These are phyloP conservation scores for Eucidaris tribuloides DNA, from an alignment of 35 echinoderm and acorn worm genomes.

Conservation along the genomic window DNA sequence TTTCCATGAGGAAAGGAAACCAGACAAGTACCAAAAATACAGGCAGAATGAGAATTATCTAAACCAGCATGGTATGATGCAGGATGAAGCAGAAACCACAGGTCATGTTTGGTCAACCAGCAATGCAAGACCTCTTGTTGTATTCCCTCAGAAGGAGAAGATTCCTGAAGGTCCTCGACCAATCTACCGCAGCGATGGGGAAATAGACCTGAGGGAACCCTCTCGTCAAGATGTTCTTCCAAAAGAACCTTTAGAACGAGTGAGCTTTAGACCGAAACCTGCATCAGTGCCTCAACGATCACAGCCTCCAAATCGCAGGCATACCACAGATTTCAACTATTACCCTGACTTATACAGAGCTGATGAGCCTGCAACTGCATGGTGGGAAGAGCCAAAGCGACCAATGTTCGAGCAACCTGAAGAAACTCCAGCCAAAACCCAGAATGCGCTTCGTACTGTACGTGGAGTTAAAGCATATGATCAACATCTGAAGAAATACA, in stretches of 20 bases:
- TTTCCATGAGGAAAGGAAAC: too few species aligned
- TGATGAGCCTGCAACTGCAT: too few species aligned
- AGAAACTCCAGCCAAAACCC: background rate
- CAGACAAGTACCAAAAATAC: background rate
- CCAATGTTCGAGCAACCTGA: too few species aligned
- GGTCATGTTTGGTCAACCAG: background rate
- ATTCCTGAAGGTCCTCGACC: constrained; percentile 4
- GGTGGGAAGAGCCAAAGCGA: background rate
- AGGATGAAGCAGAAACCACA: background rate
- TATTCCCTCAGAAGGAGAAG: background rate
- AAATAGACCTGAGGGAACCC: constrained; percentile 22
- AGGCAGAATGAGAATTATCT: background rate
- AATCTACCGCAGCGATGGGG: constrained; percentile 16
- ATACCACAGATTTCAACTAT: background rate
- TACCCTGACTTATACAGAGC: background rate
- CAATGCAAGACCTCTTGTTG: constrained; percentile 7
- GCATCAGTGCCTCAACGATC: too few species aligned
- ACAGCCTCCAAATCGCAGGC: background rate
- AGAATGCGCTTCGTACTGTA: constrained; percentile 9
- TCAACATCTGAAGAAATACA: constrained; percentile 25
- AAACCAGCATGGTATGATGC: too few species aligned
- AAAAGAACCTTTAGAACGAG: too few species aligned
- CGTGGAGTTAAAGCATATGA: constrained; percentile 19
- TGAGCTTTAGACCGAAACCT: too few species aligned
- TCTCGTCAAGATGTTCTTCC: too few species aligned